These are phyloP conservation scores for Potamilus streckersoni DNA, from an alignment of 1,140 invertebrate species.

Conservation along the genomic window DNA sequence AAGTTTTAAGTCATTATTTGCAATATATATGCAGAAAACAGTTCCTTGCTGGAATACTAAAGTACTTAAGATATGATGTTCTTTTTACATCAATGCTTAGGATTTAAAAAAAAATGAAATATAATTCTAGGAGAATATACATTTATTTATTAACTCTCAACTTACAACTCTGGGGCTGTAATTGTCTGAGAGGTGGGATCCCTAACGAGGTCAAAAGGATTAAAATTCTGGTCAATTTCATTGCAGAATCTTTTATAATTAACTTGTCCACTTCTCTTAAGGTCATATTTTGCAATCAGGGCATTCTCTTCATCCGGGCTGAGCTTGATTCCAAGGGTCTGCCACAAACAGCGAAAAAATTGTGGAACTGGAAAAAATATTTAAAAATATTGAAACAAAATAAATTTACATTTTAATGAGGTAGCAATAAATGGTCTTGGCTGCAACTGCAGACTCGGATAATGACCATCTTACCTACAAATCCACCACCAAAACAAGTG, in stretches of 20 bases:
- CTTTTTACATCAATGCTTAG: too few species aligned
- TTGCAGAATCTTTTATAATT: conserved; percentile 66
- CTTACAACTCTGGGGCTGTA: conserved; percentile 62
- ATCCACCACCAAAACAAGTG: too few species aligned
- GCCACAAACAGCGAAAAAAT: conserved; percentile 65
- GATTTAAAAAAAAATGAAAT: too few species aligned
- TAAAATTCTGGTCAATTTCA: conserved; percentile 59
- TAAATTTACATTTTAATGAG: not conserved
- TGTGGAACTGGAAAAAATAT: conserved; percentile 54
- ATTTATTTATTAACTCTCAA: conserved; percentile 2
- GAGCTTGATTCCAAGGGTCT: conserved; percentile 60
- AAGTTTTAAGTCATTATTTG: too few species aligned
- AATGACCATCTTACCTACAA: too few species aligned
- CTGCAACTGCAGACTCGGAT: too few species aligned
- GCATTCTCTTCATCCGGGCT: conserved; percentile 54
- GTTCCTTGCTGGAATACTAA: too few species aligned
- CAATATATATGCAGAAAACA: too few species aligned
- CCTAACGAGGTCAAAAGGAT: conserved; percentile 49
- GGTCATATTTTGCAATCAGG: conserved; percentile 59
- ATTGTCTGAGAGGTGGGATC: conserved; percentile 56
- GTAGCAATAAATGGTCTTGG: too few species aligned
- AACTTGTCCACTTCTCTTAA: conserved; percentile 57
- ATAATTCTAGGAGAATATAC: too few species aligned
- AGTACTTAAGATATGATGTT: too few species aligned
- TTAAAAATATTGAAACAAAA: not conserved